These are phyloP conservation scores for Mustelus asterias DNA, from an alignment of 2,113 vertebrate species.

Conservation along the genomic window DNA sequence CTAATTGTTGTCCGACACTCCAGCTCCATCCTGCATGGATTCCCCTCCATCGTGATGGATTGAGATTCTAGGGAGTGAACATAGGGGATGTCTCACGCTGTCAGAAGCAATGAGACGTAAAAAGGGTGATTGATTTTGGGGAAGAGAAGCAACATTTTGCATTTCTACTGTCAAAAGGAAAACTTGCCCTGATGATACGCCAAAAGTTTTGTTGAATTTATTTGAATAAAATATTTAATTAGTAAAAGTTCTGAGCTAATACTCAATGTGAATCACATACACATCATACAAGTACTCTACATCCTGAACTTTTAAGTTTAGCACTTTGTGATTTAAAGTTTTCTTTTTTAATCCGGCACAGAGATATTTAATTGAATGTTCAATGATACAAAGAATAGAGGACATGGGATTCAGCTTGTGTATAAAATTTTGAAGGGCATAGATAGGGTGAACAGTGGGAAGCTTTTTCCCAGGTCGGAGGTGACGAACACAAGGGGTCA, in stretches of 20 bases:
- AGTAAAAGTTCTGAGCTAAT: neutral
- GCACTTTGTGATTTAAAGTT: neutral
- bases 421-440: too few relatives aligned
- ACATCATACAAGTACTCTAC: neutral
- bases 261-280: neutral
- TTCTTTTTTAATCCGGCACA: neutral
- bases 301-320: neutral
- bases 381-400: neutral
- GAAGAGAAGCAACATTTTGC: neutral
- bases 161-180: neutral
- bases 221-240: neutral
- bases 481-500: too few relatives aligned
- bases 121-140: neutral
- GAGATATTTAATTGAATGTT: neutral
- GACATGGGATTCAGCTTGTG: neutral
- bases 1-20: neutral
- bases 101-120: neutral
- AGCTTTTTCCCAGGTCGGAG: too few relatives aligned
- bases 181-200: neutral
- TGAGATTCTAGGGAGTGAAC: neutral
- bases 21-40: neutral
- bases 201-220: neutral
- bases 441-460: too few relatives aligned
- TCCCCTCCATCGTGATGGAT: neutral
- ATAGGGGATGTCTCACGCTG: neutral